phyloP scores from a whole-genome alignment of 2,113 vertebrate species.

The Catharus fuscescens region DNA sequence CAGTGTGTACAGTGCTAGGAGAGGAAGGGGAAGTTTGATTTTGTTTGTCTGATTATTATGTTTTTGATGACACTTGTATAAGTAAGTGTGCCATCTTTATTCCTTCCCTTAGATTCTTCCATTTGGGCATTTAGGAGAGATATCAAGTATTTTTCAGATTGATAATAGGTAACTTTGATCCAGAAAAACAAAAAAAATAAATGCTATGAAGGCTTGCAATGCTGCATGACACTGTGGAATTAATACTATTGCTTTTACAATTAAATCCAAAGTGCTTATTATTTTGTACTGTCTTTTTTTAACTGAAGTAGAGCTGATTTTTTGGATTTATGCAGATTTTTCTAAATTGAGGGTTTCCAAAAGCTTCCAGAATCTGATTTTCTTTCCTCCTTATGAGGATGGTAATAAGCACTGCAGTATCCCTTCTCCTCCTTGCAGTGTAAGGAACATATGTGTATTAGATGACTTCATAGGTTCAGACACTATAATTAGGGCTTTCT shows the following conservation, averaged over 20 bases:
- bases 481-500: slow-evolving; percentile 45
- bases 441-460: slow-evolving; percentile 27
- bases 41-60: not conserved
- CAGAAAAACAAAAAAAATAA: not conserved
- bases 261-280: not conserved
- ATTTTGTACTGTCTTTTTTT: not conserved
- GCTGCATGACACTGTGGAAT: not conserved
- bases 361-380: not conserved
- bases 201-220: not conserved
- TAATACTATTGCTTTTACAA: not conserved
- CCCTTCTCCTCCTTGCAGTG: not conserved
- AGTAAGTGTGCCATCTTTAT: not conserved
- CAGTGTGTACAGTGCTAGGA: not conserved
- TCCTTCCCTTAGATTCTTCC: not conserved
- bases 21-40: not conserved
- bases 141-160: not conserved
- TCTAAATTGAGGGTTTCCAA: not conserved
- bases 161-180: not conserved
- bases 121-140: not conserved
- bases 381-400: not conserved
- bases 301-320: not conserved
- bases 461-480: slow-evolving; percentile 52
- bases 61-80: not conserved
- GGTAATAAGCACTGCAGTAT: not conserved
- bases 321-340: not conserved